Conservation (phyloP, 2,797 vertebrate genomes). For the Enteromius radiatus region DNA sequence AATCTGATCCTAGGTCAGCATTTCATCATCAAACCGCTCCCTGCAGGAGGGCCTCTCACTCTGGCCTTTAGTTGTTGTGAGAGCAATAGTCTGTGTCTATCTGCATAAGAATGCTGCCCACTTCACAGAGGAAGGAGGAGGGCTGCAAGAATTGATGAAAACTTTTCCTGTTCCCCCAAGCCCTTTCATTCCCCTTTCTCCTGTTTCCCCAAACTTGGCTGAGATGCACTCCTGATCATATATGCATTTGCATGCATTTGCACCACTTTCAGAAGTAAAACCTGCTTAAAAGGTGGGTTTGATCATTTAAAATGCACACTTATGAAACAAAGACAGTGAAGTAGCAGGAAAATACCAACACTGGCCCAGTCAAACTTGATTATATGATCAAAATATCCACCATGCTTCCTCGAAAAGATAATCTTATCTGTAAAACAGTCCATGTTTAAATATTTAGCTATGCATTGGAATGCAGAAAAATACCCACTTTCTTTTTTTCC, state of each 20-base stretch:
- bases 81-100: constrained; percentile 47
- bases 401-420: constrained; percentile 6
- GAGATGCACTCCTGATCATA: background rate
- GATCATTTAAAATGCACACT: background rate
- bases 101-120: constrained; percentile 54
- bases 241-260: background rate
- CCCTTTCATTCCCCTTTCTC: constrained; percentile 26
- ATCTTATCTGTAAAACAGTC: constrained; percentile 5
- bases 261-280: constrained; percentile 6
- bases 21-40: constrained; percentile 31
- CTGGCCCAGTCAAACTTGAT: background rate
- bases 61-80: constrained; percentile 32
- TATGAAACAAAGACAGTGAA: background rate
- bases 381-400: background rate
- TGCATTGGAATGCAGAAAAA: constrained; percentile 31
- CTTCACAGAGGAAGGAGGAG: constrained; percentile 49
- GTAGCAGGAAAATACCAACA: background rate
- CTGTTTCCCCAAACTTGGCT: constrained; percentile 18
- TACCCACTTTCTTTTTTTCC: background rate
- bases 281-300: background rate
- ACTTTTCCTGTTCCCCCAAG: constrained; percentile 31
- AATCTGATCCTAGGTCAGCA: constrained; percentile 35
- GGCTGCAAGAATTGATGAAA: constrained; percentile 21
- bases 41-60: constrained; percentile 38
- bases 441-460: constrained; percentile 9